A percentile compares a stretch with the other conserved stretches of the same genome.
phyloP scores from a whole-genome alignment of 1,140 invertebrate species.

The Psix sp. region DNA sequence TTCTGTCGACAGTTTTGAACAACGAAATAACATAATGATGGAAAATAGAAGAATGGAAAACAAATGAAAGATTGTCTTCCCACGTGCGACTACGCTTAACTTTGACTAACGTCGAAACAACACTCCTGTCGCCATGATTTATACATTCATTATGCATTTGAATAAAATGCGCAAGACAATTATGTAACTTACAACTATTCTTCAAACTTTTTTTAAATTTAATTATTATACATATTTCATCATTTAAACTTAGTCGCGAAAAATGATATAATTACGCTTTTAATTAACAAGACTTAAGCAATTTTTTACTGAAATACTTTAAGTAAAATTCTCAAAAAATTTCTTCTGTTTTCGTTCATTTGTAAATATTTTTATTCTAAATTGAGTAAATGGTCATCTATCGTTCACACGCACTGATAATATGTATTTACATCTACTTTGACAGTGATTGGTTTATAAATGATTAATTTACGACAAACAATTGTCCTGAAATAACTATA shows the following conservation, averaged over 20 bases:
- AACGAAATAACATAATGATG: slow-evolving; percentile 9
- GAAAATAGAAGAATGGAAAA: neutral
- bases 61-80: slow-evolving; percentile 8
- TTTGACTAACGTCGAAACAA: slow-evolving; percentile 17
- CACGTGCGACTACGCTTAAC: slow-evolving; percentile 19
- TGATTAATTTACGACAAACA: slow-evolving; percentile 26
- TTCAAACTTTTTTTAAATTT: no score
- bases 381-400: no score
- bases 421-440: no score
- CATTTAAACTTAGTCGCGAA: neutral
- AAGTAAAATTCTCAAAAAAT: no score
- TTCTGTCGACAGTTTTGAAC: slow-evolving; percentile 16
- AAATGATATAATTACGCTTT: slow-evolving; percentile 5
- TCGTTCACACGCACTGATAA: no score
- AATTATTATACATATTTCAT: neutral
- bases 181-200: slow-evolving; percentile 20
- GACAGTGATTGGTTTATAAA: no score
- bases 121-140: slow-evolving; percentile 46
- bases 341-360: no score
- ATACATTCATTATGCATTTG: slow-evolving; percentile 33
- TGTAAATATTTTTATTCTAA: no score
- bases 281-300: no score
- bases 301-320: no score
- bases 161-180: slow-evolving; percentile 39
- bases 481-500: slow-evolving; percentile 16